phyloP scores from a whole-genome alignment of 2,797 vertebrate species.

The Hippoglossus hippoglossus region DNA sequence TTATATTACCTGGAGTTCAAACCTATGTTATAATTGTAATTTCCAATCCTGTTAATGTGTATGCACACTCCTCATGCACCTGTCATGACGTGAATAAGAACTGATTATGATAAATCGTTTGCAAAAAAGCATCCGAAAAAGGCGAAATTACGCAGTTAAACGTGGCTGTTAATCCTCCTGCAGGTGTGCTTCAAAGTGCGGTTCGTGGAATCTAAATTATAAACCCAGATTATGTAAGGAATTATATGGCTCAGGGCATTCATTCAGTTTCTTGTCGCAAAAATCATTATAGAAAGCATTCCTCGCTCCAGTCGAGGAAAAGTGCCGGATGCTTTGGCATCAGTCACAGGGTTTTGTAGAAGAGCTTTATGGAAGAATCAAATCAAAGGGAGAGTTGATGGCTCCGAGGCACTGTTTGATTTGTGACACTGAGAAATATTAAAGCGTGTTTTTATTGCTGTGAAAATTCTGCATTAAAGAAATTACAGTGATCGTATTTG shows the following conservation, averaged over 20 bases:
- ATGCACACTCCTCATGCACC: not conserved
- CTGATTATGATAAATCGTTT: not conserved
- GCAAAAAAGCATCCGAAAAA: not conserved
- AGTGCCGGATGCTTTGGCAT: conserved; percentile 22
- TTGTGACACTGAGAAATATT: conserved; percentile 22
- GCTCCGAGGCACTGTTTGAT: conserved; percentile 9
- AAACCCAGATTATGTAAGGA: not conserved
- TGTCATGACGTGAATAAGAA: not conserved
- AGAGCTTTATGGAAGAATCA: not conserved
- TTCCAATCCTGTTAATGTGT: not conserved
- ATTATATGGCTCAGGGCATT: not conserved
- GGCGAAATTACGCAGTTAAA: no score
- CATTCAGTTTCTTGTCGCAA: conserved; percentile 1
- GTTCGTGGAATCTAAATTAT: not conserved
- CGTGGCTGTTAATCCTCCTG: not conserved
- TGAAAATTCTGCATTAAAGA: conserved; percentile 13
- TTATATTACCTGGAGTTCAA: no score
- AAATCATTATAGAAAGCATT: conserved; percentile 1
- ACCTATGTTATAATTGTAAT: no score
- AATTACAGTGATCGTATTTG: conserved; percentile 24
- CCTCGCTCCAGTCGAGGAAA: not conserved
- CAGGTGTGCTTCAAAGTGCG: not conserved
- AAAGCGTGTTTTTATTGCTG: conserved; percentile 26
- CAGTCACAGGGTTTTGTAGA: conserved; percentile 6
- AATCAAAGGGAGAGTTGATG: conserved; percentile 12